Base-by-base conservation (phyloP, 2,888 invertebrate species). In the Caenorhabditis japonica region DNA sequence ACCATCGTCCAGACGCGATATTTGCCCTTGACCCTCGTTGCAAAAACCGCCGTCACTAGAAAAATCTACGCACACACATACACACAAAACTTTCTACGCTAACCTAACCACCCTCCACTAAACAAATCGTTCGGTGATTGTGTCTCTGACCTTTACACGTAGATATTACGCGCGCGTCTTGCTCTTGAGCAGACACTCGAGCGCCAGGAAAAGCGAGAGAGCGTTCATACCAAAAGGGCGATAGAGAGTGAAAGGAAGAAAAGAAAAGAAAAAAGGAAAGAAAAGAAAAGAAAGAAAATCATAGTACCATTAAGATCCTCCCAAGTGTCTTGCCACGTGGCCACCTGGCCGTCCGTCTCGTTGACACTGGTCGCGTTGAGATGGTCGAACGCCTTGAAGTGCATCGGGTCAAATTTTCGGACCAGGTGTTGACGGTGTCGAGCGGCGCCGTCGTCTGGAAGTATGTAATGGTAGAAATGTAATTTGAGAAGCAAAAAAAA, bases 311-410 rank as follows among this genome's bases (percentile, higher is more conserved):
- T 30, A 38, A 76, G 27, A 49, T 76, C 76, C 43, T 72, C 76
- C 76, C 76, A 76, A 25, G 51, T 27, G 12, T 66, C 46, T 43
- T 56, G 49, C 43, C 52, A 73, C 47, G 64, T 47, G 33, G 49
- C 46, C 38, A 51, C 58, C 46, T 47, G 43, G 15, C 51, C 15
- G 4, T 43, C 39, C 34, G 49, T 34, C 30, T 68, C 73, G 30
- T 61, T 43, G 43, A 43, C 53, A 8, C 41, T 38, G 13, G 73
- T 68, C 30, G 73, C 56, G 43, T 73, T 73, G 66, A 61, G 47
- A 53, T 74, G 58, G 43, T 74, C 74, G 62, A 74, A 74, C 23
- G 74, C 58, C 39, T 69, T 68, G 62, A 74, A 74, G 46, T 68
- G 68, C 43, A 60, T 47, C 30, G 74, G 62, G 36, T 74, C 74